phyloP scores from a whole-genome alignment of 2,797 vertebrate genomes.

The Botia kubotai region DNA sequence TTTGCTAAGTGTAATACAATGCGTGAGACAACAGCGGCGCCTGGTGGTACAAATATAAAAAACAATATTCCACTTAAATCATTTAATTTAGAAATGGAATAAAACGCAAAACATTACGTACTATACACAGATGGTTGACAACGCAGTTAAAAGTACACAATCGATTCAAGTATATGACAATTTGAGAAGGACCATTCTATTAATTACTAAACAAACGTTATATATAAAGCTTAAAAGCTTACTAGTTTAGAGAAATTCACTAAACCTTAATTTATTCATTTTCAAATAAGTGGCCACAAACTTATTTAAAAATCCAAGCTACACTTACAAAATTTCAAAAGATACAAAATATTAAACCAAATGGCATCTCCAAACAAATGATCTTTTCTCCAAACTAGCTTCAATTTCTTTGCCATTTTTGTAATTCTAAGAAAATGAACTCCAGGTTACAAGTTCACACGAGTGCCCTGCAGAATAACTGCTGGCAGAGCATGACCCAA shows the following conservation, averaged over 20 bases:
- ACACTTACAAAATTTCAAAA: background rate
- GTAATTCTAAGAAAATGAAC: no score
- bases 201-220: background rate
- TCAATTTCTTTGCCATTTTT: no score
- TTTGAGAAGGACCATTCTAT: background rate
- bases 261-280: background rate
- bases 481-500: no score
- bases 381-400: background rate
- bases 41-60: background rate
- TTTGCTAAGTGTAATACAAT: background rate
- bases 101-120: background rate
- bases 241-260: background rate
- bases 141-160: background rate
- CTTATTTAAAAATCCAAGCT: background rate
- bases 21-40: background rate
- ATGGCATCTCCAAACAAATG: background rate
- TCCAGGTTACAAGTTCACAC: no score
- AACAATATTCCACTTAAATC: background rate
- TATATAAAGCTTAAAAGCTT: background rate
- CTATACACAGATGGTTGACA: background rate
- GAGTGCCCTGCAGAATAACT: no score
- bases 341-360: background rate
- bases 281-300: background rate
- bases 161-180: background rate
- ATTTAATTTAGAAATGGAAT: conserved; percentile 1